Evolutionary conservation across 2,113 vertebrate species (phyloP).

Genomic region (Mirza zaza): DNA sequence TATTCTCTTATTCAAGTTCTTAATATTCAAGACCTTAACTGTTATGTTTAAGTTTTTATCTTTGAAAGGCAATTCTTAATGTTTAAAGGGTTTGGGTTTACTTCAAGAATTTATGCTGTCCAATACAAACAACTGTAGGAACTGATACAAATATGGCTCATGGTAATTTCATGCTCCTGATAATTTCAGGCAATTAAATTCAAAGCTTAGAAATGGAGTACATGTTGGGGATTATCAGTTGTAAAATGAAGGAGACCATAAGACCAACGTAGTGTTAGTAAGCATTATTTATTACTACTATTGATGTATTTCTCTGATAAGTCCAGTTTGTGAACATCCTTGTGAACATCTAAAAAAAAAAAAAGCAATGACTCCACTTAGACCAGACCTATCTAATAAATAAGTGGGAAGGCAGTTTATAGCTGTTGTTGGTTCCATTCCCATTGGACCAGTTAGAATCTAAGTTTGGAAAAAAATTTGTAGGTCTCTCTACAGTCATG

Average conservation of each 20-base stretch:
- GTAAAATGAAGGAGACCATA: neutral
- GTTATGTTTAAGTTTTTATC: neutral
- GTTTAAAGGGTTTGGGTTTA: neutral
- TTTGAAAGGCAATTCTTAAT: neutral
- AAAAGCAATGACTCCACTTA: neutral
- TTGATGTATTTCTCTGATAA: neutral
- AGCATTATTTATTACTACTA: neutral
- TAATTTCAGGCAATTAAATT: neutral
- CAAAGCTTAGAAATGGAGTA: conserved; percentile 8
- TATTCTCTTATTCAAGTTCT: neutral
- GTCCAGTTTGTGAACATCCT: neutral
- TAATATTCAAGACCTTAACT: conserved; percentile 25
- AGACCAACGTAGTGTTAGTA: neutral
- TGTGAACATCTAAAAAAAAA: neutral
- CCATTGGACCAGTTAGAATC: neutral
- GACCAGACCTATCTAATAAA: neutral
- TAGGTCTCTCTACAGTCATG: neutral
- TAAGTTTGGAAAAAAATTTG: neutral
- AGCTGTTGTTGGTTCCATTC: neutral
- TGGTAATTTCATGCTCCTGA: neutral
- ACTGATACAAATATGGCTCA: neutral
- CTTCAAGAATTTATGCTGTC: neutral
- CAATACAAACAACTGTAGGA: neutral
- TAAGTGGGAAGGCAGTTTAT: neutral
- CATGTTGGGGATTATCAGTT: neutral